Evolutionary conservation across 2,797 vertebrate genomes (phyloP).

Genomic region (Dryobates pubescens): DNA sequence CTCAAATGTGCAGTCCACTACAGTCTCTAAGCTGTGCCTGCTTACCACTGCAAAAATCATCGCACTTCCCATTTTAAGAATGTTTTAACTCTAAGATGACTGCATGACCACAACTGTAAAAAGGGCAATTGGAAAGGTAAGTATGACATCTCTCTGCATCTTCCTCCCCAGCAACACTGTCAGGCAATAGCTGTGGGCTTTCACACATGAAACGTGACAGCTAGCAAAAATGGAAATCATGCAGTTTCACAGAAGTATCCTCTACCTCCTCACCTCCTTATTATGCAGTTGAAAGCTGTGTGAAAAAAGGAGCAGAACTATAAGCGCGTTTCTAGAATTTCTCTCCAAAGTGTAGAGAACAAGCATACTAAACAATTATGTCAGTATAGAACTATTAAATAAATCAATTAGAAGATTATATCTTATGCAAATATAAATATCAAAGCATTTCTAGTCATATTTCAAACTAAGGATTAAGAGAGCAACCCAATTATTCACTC

Average conservation of each 20-base stretch:
- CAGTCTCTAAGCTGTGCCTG: background rate
- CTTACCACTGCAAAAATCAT: background rate
- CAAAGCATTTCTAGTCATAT: slow-evolving; percentile 71
- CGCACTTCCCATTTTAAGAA: background rate
- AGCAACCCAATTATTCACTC: slow-evolving; percentile 74
- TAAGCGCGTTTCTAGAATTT: background rate
- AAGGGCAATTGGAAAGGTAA: background rate
- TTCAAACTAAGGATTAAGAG: slow-evolving; percentile 75
- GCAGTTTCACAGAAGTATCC: background rate
- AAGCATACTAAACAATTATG: background rate
- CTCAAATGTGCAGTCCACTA: background rate
- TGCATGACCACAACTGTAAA: background rate
- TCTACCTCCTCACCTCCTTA: background rate
- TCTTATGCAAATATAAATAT: slow-evolving; percentile 71
- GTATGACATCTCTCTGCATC: background rate
- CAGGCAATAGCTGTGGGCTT: background rate
- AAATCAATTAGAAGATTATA: slow-evolving; percentile 75
- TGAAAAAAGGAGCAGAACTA: background rate
- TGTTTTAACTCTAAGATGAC: background rate
- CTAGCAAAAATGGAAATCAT: slow-evolving; percentile 11
- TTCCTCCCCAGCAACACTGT: background rate
- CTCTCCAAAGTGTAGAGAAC: background rate
- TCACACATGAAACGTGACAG: slow-evolving; percentile 10
- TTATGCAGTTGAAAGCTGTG: background rate
- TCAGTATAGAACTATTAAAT: slow-evolving; percentile 32